These are phyloP conservation scores for Venturia canescens DNA, from an alignment of 1,140 invertebrate genomes.

Conservation along the genomic window DNA sequence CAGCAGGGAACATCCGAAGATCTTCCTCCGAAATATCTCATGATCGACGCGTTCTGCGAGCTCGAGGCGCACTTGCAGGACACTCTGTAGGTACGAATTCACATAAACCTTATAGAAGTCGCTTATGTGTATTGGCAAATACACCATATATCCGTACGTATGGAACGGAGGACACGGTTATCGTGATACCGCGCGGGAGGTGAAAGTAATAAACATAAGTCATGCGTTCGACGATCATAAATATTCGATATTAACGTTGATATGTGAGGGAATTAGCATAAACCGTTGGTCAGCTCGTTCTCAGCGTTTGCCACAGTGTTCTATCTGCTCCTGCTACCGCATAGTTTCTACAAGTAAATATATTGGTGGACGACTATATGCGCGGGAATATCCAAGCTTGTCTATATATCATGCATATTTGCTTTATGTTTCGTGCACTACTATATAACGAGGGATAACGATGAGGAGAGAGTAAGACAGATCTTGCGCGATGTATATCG, in stretches of 20 bases:
- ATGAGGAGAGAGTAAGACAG: background rate
- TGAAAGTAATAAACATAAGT: constrained; percentile 75
- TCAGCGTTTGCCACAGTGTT: constrained; percentile 36
- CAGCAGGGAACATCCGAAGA: too few relatives aligned
- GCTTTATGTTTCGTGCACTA: constrained; percentile 24
- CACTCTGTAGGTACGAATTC: too few relatives aligned
- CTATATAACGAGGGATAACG: constrained; percentile 7
- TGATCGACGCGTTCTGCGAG: too few relatives aligned
- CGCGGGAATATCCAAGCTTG: background rate
- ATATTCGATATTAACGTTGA: constrained; percentile 76
- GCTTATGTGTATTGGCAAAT: background rate
- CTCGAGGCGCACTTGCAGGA: too few relatives aligned
- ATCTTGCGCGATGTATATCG: constrained; percentile 7
- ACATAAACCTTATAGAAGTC: too few relatives aligned
- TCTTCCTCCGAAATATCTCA: too few relatives aligned
- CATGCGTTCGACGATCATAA: constrained; percentile 73
- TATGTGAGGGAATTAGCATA: constrained; percentile 73
- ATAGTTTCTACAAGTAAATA: constrained; percentile 25
- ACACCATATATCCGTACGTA: constrained; percentile 18
- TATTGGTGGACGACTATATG: constrained; percentile 19
- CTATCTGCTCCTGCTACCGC: constrained; percentile 41
- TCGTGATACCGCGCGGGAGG: constrained; percentile 65
- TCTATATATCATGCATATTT: constrained; percentile 1
- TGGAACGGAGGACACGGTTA: constrained; percentile 54
- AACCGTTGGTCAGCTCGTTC: constrained; percentile 56